Evolutionary conservation across 2,888 invertebrate species (phyloP).

Genomic region (Anticlea derivata): DNA sequence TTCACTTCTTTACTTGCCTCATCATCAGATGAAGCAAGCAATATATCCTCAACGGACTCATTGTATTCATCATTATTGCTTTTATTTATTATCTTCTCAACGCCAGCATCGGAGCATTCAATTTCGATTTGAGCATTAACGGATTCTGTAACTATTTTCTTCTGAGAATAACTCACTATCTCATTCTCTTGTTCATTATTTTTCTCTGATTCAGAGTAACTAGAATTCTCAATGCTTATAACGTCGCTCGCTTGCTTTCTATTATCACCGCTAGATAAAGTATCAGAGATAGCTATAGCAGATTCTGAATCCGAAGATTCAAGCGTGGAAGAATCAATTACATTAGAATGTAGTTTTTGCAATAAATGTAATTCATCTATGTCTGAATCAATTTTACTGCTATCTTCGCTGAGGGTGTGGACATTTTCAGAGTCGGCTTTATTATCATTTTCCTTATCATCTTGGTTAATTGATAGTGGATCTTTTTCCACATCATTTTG

Average conservation of each 20-base stretch:
- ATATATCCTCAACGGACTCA: constrained; percentile 54
- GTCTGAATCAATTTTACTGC: constrained; percentile 58
- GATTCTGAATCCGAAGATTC: constrained; percentile 64
- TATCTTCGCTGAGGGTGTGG: constrained; percentile 52
- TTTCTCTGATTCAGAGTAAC: constrained; percentile 67
- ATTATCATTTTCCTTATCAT: constrained; percentile 4
- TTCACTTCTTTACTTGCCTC: constrained; percentile 12
- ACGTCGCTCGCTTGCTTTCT: constrained; percentile 51
- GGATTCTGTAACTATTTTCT: constrained; percentile 13
- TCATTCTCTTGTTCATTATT: constrained; percentile 35
- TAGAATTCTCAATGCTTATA: constrained; percentile 76
- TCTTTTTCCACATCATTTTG: constrained; percentile 1
- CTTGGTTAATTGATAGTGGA: background rate
- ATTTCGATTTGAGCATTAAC: constrained; percentile 36
- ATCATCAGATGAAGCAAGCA: constrained; percentile 63
- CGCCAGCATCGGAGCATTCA: constrained; percentile 34
- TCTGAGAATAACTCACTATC: constrained; percentile 9
- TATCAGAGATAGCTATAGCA: constrained; percentile 66
- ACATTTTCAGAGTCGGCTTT: constrained; percentile 36
- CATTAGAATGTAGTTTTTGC: constrained; percentile 65
- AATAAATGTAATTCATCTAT: constrained; percentile 69
- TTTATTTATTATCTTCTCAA: constrained; percentile 33
- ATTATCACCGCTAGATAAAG: constrained; percentile 53
- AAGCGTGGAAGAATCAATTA: constrained; percentile 50
- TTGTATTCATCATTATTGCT: constrained; percentile 49